Evolutionary conservation across 2,797 vertebrate species (phyloP).

Genomic region (Takifugu rubripes): DNA sequence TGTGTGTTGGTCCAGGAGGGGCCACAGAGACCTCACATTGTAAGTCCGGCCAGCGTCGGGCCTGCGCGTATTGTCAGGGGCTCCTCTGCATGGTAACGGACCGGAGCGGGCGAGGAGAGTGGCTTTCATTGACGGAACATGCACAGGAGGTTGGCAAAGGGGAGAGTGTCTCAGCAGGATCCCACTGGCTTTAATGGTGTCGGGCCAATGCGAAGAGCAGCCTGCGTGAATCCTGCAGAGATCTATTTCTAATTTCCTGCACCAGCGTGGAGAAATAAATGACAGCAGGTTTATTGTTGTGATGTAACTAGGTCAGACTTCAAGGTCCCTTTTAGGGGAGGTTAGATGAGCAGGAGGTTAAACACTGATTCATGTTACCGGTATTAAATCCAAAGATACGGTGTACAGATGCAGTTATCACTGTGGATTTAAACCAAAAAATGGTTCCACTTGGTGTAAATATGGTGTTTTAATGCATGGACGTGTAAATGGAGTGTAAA

Average conservation of each 20-base stretch:
- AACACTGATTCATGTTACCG: background rate
- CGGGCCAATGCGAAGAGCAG: conserved; percentile 50
- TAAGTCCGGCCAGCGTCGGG: conserved; percentile 57
- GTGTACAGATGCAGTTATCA: too few relatives aligned
- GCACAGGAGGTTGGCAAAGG: conserved; percentile 61
- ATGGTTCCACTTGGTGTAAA: too few relatives aligned
- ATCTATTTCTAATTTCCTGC: conserved; percentile 36
- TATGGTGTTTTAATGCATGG: too few relatives aligned
- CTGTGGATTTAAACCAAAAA: too few relatives aligned
- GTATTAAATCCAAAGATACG: too few relatives aligned
- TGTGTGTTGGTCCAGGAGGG: conserved; percentile 63
- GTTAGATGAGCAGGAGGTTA: background rate
- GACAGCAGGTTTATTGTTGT: conserved; percentile 38
- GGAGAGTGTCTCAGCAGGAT: conserved; percentile 56
- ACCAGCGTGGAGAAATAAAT: conserved; percentile 10
- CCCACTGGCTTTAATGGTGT: conserved; percentile 55
- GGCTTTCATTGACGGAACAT: conserved; percentile 70
- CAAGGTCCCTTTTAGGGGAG: conserved; percentile 10
- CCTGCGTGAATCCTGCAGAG: conserved; percentile 41
- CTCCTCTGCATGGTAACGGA: conserved; percentile 53
- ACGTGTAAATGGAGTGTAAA: too few relatives aligned
- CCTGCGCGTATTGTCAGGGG: conserved; percentile 63
- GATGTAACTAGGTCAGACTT: conserved; percentile 33
- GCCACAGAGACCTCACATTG: conserved; percentile 74
- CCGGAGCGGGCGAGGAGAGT: conserved; percentile 72